Conservation (phyloP, 2,888 invertebrate species). For the Byasa hedistus region DNA sequence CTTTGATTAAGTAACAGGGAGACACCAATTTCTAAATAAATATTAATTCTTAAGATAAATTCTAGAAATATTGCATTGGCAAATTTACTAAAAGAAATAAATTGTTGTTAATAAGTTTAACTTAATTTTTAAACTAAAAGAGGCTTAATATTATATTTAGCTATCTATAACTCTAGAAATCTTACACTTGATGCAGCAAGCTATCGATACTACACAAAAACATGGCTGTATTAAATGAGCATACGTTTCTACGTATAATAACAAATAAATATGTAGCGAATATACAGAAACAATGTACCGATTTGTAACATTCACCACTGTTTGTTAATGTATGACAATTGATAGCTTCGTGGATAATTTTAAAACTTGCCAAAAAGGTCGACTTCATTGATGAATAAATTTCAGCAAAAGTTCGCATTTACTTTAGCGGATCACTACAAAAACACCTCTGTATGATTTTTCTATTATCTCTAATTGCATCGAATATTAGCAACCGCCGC, state of each 20-base stretch:
- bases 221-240: slow-evolving; percentile 36
- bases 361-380: slow-evolving; percentile 59
- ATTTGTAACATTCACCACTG: slow-evolving; percentile 60
- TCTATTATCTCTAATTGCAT: slow-evolving; percentile 15
- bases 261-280: slow-evolving; percentile 57
- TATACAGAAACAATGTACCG: slow-evolving; percentile 42
- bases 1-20: no score
- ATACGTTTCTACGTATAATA: slow-evolving; percentile 1
- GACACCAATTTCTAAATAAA: no score
- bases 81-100: no score
- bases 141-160: neutral
- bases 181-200: slow-evolving; percentile 77
- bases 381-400: neutral
- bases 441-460: slow-evolving; percentile 21
- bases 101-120: no score
- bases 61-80: no score
- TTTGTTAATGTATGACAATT: slow-evolving; percentile 50
- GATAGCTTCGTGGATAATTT: slow-evolving; percentile 58
- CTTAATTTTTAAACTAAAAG: neutral
- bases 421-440: neutral
- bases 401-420: neutral
- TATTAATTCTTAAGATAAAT: no score
- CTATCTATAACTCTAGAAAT: slow-evolving; percentile 33
- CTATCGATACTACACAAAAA: slow-evolving; percentile 75
- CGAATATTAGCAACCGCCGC: slow-evolving; percentile 14